These are phyloP conservation scores for Tenthredo livida DNA, from an alignment of 2,888 invertebrate genomes.

Conservation along the genomic window DNA sequence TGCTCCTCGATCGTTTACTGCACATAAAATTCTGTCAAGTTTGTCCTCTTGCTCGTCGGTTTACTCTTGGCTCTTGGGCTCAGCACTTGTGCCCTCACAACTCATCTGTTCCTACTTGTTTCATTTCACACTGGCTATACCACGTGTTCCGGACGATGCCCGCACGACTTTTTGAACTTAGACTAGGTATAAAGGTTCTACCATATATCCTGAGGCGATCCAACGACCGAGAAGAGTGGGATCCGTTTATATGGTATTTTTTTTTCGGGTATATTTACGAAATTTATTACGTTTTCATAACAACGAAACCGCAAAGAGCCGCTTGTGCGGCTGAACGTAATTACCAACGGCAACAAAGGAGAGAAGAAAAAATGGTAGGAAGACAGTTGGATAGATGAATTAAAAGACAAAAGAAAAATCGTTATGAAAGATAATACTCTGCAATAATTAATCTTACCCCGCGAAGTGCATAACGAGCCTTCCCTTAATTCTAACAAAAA, in stretches of 20 bases:
- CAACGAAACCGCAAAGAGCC: conserved; percentile 38
- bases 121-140: conserved; percentile 41
- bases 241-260: conserved; percentile 24
- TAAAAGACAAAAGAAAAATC: conserved; percentile 46
- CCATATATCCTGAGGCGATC: conserved; percentile 7
- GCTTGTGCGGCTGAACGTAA: conserved; percentile 38
- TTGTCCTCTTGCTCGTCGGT: conserved; percentile 31
- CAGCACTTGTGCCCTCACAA: conserved; percentile 45
- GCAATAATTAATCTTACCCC: conserved; percentile 46
- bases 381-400: conserved; percentile 41
- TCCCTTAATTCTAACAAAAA: not conserved
- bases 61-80: conserved; percentile 1
- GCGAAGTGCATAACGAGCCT: conserved; percentile 10
- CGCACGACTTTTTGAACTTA: conserved; percentile 27
- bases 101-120: conserved; percentile 40
- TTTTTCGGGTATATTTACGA: conserved; percentile 32
- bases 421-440: conserved; percentile 35
- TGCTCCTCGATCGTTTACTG: conserved; percentile 51
- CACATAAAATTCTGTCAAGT: conserved; percentile 51
- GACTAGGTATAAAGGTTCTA: conserved; percentile 17
- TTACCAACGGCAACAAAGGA: conserved; percentile 21
- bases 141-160: conserved; percentile 25
- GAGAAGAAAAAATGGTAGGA: conserved; percentile 5
- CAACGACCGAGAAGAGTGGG: conserved; percentile 8
- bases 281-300: conserved; percentile 42